Evolutionary conservation across 2,113 vertebrate genomes (phyloP), one percentile per base, ranked within the genome.

Genomic region (Corythoichthys intestinalis): DNA sequence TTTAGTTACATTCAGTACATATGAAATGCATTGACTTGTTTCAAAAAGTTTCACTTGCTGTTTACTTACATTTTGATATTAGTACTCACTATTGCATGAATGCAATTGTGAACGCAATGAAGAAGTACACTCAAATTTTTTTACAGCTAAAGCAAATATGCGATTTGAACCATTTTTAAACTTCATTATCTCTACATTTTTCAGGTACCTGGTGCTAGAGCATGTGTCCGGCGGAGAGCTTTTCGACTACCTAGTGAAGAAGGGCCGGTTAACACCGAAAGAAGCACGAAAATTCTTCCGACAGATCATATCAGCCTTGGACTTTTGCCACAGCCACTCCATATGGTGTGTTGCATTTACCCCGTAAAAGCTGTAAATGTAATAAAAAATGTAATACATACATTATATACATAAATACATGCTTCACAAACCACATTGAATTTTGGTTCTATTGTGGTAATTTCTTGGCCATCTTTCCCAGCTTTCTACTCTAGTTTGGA

Each of bases 311-410:
- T 99, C 97, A 0, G 97, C 97, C 11, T 92, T 99, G 88, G 97
- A 99, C 89, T 99, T 99, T 91, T 99, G 97, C 87, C 97, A 99
- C 92, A 99, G 97, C 85, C 96, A 99, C 89, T 99, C 96, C 72
- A 99, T 99, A 91, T 99, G 97, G 97, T 99, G 71, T 80, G 93
- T 52, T 50, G 11, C 41, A 34, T 46, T 46, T 47, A 47, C 12
- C 13, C 44, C n/a, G 2, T 62, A 62, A 46, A 44, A 44, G 41
- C 41, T 44, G 9, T 4, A 44, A 44, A 44, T 8, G 9, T 44
- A 44, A 44, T 4, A 44, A 7, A n/a, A 53, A 9, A 15, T 53
- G 15, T 20, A 17, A 17, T n/a, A 15, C 4, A 15, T 17, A 52
- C 49, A 44, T 44, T 44, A 44, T 44, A 7, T 44, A 44, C 41